Percentiles rank a stretch among this genome's conserved stretches.
phyloP scores from a whole-genome alignment of 23 tunicate species.

The Halocynthia aurantium region DNA sequence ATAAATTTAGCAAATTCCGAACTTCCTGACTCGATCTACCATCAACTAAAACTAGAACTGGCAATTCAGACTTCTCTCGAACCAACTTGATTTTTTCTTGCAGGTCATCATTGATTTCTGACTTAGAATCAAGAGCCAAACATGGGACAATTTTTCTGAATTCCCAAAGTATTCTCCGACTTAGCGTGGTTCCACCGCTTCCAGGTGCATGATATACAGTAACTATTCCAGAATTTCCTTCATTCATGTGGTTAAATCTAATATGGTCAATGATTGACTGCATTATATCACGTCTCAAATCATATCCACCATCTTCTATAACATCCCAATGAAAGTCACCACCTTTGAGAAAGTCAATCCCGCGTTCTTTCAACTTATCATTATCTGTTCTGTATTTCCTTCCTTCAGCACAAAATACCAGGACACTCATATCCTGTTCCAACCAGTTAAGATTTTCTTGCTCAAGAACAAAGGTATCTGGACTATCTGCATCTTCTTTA shows the following conservation, averaged over 20 bases:
- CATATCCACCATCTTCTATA: slow-evolving; percentile 21
- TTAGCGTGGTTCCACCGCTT: slow-evolving; percentile 62
- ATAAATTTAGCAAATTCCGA: slow-evolving; percentile 3
- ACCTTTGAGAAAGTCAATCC: slow-evolving; percentile 43
- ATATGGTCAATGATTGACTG: not conserved
- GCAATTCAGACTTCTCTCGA: slow-evolving; percentile 21
- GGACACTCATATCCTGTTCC: slow-evolving; percentile 17
- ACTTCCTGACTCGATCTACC: slow-evolving; percentile 33
- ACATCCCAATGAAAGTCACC: slow-evolving; percentile 49
- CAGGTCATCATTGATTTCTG: slow-evolving; percentile 7
- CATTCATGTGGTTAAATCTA: not conserved
- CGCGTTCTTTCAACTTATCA: slow-evolving; percentile 11
- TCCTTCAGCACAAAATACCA: slow-evolving; percentile 9
- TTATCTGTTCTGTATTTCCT: not conserved
- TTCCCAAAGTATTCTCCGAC: slow-evolving; percentile 49
- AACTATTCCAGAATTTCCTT: slow-evolving; percentile 17
- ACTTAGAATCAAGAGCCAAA: slow-evolving; percentile 20
- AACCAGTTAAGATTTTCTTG: slow-evolving; percentile 13
- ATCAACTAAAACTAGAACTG: slow-evolving; percentile 38
- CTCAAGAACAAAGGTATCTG: not conserved
- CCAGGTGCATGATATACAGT: slow-evolving; percentile 46
- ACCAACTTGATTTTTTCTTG: slow-evolving; percentile 24
- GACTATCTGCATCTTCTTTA: slow-evolving; percentile 8
- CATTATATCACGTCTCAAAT: slow-evolving; percentile 25
- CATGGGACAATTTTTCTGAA: slow-evolving; percentile 41